Evolutionary conservation across 2,888 invertebrate species (phyloP), one percentile per base, ranked within the genome.

Genomic region (Cheilosia soror): DNA sequence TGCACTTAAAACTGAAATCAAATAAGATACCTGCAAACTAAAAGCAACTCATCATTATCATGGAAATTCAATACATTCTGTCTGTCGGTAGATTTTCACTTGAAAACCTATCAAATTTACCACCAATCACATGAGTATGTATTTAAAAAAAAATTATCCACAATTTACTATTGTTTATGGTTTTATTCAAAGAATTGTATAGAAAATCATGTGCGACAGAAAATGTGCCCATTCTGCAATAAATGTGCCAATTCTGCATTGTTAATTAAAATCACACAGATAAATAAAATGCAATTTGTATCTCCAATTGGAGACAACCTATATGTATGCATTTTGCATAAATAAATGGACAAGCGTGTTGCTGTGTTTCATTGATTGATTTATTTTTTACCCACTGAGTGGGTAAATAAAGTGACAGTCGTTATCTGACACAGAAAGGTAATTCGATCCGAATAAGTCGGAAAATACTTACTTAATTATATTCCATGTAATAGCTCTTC

Each of bases 1-100:
- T 72, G 77, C 72, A 77, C 77, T 77, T 71, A 71, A 40, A 63
- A 60, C 66, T 66, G 77, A 53, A 63, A 65, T 71, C 65, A 60
- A 47, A 44, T 0, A 25, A 47, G 60, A 47, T 44, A 72, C 20
- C 44, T 53, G 53, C 63, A 51, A 53, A 37, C 60, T 33, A 27
- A 68, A 62, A 82, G 58, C 75, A 49, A 53, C 72, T 44, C 33
- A n/a, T 20, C 69, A 40, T 20, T 49, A 33, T 40, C 42, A n/a
- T 42, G 13, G 66, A 58, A 76, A 68, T n/a, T 42, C 60, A 57
- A 76, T 49, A 60, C 58, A 33, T 47, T n/a, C 29, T 5, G 60
- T 27, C 27, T 47, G 47, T 66, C 65, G 57, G 65, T 37, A 66
- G 40, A 49, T 58, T 66, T 66, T 49, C 57, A 58, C 37, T 58